Evolutionary conservation across 2,113 vertebrate species (phyloP), one percentile per base, ranked within the genome.

Genomic region (Brachypodius melanocephalos): DNA sequence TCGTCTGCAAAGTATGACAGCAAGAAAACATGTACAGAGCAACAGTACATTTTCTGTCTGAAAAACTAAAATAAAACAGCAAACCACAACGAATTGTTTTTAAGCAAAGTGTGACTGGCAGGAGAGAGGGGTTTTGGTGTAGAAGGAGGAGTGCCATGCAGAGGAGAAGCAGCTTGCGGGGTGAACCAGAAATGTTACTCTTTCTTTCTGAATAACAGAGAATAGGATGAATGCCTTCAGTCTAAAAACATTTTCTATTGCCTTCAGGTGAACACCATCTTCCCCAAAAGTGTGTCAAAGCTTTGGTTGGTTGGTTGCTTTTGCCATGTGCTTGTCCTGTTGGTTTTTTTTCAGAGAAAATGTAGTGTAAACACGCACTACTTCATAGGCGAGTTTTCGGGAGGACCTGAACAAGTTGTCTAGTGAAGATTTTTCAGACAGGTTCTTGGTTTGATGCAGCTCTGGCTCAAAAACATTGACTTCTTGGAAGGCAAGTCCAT

Each of bases 1-100:
- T 98, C 95, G 98, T 98, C 97, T 98, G 97, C 97, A 84, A 97
- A 98, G 98, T 98, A 98, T 98, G 98, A 99, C 98, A 98, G 98
- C 97, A 88, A 98, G 98, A 98, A 98, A 98, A 98, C 98, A 97
- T 98, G 97, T 98, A 98, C 98, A 98, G 98, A 98, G 98, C 97
- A 98, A 96, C 96, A 95, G 97, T 98, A 98, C 96, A 90, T 98
- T 98, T 98, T 97, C 97, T 97, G 96, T 72, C 91, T 96, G 75
- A 95, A 96, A 97, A 97, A 95, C 96, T 90, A 97, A 96, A 96
- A 96, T 95, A 91, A 93, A 95, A 36, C 91, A 93, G 91, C 80
- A 85, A 95, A 93, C 59, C 46, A 89, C 96, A 92, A 24, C 81
- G 91, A 97, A 97, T 96, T 92, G 91, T 88, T 91, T 68, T 91